Conservation (phyloP, 2,113 vertebrate genomes). For the Lamprologus ornatipinnis region DNA sequence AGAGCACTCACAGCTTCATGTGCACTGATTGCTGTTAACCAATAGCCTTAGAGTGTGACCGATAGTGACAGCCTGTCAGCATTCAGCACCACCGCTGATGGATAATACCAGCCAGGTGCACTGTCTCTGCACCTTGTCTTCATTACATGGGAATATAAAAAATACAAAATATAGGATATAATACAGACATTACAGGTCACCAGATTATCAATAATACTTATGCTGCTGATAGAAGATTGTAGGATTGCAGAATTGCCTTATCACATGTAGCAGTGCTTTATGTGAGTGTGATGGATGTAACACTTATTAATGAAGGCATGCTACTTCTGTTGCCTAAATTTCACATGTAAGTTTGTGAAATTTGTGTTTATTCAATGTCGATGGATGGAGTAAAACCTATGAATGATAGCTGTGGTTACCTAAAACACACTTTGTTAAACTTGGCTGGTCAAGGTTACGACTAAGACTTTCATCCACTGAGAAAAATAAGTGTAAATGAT, state of each 20-base stretch:
- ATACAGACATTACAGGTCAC: not conserved
- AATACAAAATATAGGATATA: not conserved
- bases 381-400: not conserved
- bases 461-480: not conserved
- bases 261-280: not conserved
- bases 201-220: not conserved
- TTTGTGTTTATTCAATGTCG: not conserved
- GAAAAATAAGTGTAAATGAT: not conserved
- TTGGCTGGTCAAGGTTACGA: not conserved
- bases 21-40: not conserved
- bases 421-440: not conserved
- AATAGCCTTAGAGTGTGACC: not conserved
- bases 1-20: not conserved
- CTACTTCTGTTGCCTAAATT: not conserved
- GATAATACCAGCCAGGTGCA: not conserved
- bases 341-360: not conserved
- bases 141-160: not conserved
- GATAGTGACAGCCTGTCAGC: not conserved
- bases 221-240: not conserved
- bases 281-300: not conserved
- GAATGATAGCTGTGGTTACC: not conserved
- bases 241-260: not conserved
- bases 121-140: not conserved
- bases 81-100: not conserved
- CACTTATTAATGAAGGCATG: not conserved